Percentiles rank a stretch among this genome's conserved stretches.
phyloP scores from a whole-genome alignment of 2,113 vertebrate genomes.

The Lepidothrix coronata region DNA sequence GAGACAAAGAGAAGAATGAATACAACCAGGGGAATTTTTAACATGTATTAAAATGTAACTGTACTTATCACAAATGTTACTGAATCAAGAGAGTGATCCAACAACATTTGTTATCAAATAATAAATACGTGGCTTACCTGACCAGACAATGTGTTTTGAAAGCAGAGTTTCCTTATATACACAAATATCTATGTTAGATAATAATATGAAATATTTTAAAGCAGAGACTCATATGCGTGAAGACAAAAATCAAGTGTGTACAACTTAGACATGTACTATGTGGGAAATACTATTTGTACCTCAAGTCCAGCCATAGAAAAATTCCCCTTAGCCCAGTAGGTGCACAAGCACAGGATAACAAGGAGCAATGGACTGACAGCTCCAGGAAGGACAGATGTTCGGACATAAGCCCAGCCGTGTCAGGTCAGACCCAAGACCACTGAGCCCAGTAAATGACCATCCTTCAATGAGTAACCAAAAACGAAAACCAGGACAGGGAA shows the following conservation, averaged over 20 bases:
- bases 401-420: background rate
- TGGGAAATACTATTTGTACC: background rate
- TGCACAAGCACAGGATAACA: background rate
- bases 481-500: background rate
- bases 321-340: fast-evolving
- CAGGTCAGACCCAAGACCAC: background rate
- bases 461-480: background rate
- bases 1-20: background rate
- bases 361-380: background rate
- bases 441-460: background rate
- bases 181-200: background rate
- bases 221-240: background rate
- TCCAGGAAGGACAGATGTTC: background rate
- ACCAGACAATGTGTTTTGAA: background rate
- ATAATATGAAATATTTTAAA: background rate
- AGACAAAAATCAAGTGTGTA: background rate
- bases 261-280: background rate
- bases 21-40: background rate
- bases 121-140: background rate
- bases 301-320: background rate
- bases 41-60: background rate
- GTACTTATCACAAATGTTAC: background rate
- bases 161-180: background rate
- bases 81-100: background rate
- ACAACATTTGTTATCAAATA: background rate